Evolutionary conservation across 2,888 invertebrate species (phyloP).

Genomic region (Carpatolechia fugitivella): DNA sequence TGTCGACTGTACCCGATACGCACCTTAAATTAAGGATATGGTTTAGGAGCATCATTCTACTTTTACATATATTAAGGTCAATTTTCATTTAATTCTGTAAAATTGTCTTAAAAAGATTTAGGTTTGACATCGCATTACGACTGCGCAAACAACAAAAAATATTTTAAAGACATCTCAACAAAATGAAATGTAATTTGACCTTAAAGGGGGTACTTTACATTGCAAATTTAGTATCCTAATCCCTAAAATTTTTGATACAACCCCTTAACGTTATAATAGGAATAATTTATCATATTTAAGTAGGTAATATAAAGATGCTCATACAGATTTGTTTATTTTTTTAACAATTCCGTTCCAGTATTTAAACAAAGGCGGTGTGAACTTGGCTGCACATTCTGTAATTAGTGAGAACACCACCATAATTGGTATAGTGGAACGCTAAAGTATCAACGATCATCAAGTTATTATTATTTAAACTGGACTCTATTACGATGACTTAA

Average conservation of each 20-base stretch:
- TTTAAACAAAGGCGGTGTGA: conserved; percentile 38
- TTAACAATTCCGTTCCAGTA: conserved; percentile 50
- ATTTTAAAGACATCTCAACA: neutral
- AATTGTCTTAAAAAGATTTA: neutral
- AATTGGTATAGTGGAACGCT: conserved; percentile 4
- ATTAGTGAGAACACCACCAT: conserved; percentile 3
- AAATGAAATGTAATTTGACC: neutral
- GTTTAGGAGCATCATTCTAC: conserved; percentile 61
- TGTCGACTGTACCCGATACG: conserved; percentile 9
- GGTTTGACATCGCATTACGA: neutral
- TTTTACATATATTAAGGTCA: neutral
- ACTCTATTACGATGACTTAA: neutral
- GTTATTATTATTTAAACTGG: neutral
- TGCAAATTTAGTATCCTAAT: neutral
- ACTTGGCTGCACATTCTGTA: conserved; percentile 43
- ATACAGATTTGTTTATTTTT: conserved; percentile 46
- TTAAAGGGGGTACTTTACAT: conserved; percentile 1
- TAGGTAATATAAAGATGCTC: conserved; percentile 35
- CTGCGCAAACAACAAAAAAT: neutral
- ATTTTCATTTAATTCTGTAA: neutral
- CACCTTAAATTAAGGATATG: conserved; percentile 69
- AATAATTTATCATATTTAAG: conserved; percentile 1
- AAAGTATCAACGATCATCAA: neutral
- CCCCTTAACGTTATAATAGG: conserved; percentile 6
- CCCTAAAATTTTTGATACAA: conserved; percentile 2